Evolutionary conservation across 2,113 vertebrate species (phyloP), one percentile per base, ranked within the genome.

Genomic region (Heloderma charlesbogerti): DNA sequence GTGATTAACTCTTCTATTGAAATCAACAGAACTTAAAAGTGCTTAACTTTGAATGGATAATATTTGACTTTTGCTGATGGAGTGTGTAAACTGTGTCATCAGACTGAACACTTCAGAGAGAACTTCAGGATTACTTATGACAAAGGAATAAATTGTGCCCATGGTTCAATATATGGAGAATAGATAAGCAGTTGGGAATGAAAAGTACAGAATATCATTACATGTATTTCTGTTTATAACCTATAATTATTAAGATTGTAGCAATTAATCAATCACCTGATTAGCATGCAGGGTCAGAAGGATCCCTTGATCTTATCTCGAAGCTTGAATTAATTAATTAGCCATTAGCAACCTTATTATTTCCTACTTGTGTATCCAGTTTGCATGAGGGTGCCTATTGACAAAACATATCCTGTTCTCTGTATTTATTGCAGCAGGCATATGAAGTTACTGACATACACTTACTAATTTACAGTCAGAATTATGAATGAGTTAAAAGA

Each of bases 241-340:
- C 95, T 97, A 94, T 97, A 97, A 97, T 97, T 97, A 98, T 98
- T 98, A 97, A 97, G 97, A 98, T 97, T 97, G 96, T 96, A 96
- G 96, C 96, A 98, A 98, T 98, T 98, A 97, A 98, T 98, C 97
- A 98, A 98, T 97, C 97, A 97, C 91, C 95, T 97, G 96, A 97
- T 98, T 97, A 98, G 96, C 97, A 97, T 95, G 86, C 95, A 90
- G 92, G 97, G 97, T 98, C 96, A 97, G 94, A 94, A 96, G 95
- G 96, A 97, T 96, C 94, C 91, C 84, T 90, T 95, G 96, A 96
- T 97, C 95, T 96, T 97, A 97, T 98, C 96, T 96, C 91, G 93
- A 96, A 95, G 95, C 96, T 95, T 96, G 94, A 97, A 98, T 97
- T 97, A 97, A 98, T 98, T 98, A 97, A 97, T 97, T 98, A 97